Conservation (phyloP, 2,797 vertebrate species). For the Prunella strophiata region DNA sequence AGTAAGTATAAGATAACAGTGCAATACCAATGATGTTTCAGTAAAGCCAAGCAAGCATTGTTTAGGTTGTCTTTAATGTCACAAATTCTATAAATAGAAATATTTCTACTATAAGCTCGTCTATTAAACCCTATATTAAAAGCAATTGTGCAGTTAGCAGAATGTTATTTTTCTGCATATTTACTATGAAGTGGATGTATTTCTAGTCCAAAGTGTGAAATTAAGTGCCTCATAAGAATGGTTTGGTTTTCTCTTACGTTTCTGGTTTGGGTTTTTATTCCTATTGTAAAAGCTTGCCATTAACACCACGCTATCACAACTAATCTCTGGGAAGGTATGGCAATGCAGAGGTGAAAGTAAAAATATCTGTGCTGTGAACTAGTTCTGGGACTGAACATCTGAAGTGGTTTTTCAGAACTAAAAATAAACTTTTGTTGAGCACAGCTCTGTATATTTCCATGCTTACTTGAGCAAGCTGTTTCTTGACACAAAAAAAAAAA, state of each 20-base stretch:
- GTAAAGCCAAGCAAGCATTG: neutral
- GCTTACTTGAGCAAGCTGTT: neutral
- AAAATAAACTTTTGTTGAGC: constrained; percentile 41
- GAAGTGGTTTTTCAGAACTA: neutral
- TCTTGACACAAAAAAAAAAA: neutral
- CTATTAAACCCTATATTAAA: neutral
- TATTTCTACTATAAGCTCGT: neutral
- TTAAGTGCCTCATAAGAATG: neutral
- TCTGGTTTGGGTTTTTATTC: neutral
- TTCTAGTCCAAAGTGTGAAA: neutral
- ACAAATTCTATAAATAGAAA: neutral
- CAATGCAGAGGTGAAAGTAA: constrained; percentile 26
- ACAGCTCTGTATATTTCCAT: neutral
- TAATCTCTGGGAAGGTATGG: neutral
- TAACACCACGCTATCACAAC: neutral
- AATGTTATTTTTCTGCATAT: neutral
- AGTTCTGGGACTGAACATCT: constrained; percentile 23
- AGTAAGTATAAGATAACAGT: neutral
- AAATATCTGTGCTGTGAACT: constrained; percentile 50
- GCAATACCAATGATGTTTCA: neutral
- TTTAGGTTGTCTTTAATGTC: neutral
- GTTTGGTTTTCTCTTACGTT: neutral
- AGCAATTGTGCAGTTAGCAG: neutral
- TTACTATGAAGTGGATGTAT: neutral
- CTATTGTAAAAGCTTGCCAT: neutral